Conservation (phyloP, 2,113 vertebrate genomes). For the Bubalus kerabau region DNA sequence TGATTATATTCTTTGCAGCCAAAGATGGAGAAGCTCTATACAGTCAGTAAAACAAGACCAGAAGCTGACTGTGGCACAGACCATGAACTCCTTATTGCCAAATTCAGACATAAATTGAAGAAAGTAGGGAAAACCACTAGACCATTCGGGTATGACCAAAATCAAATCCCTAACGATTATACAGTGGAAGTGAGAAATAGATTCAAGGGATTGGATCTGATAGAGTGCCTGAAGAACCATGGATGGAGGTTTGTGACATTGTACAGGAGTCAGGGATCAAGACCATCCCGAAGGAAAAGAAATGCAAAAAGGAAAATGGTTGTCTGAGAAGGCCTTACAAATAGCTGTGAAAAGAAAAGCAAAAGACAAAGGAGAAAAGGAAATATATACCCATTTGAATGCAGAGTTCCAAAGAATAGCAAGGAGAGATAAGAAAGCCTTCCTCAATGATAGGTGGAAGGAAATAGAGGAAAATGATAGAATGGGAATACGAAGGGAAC, state of each 20-base stretch:
- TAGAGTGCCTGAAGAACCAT: not conserved
- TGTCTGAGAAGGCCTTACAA: not conserved
- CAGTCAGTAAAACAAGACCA: not conserved
- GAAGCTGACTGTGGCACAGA: not conserved
- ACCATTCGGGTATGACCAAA: not conserved
- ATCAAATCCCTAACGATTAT: not conserved
- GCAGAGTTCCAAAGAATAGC: not conserved
- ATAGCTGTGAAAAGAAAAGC: not conserved
- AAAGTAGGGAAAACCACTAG: not conserved
- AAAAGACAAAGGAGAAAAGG: not conserved
- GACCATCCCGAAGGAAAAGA: not conserved
- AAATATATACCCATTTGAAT: not conserved
- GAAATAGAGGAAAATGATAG: not conserved
- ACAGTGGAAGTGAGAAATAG: not conserved
- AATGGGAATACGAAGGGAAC: not conserved
- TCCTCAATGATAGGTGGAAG: not conserved
- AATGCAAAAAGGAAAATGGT: not conserved
- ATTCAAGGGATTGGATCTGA: not conserved
- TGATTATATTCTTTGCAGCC: not conserved
- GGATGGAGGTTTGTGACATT: fast-evolving
- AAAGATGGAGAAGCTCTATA: not conserved
- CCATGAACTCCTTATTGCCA: not conserved
- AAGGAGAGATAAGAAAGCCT: not conserved
- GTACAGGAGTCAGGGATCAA: not conserved
- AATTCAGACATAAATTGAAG: not conserved